Conservation (phyloP, 2,888 invertebrate species). For the Trilocha varians region DNA sequence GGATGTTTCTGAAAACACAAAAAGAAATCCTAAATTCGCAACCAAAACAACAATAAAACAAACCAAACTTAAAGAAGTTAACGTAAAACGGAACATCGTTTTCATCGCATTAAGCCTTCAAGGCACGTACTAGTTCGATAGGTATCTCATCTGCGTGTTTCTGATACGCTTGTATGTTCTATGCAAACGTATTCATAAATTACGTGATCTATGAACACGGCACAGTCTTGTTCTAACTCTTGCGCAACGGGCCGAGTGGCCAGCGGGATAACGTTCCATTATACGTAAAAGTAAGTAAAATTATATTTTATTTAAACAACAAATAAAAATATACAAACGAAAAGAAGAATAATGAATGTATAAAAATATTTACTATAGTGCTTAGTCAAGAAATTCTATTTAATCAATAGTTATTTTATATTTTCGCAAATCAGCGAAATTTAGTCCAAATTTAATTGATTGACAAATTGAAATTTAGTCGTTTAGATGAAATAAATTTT, state of each 20-base stretch:
- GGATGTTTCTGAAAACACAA: too few relatives aligned
- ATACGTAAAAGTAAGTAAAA: background rate
- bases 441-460: too few relatives aligned
- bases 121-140: slow-evolving; percentile 10
- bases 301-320: too few relatives aligned
- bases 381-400: too few relatives aligned
- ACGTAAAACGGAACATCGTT: background rate
- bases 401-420: too few relatives aligned
- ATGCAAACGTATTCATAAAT: slow-evolving; percentile 58
- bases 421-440: too few relatives aligned
- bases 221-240: slow-evolving; percentile 62
- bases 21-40: too few relatives aligned
- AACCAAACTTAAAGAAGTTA: background rate
- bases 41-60: background rate
- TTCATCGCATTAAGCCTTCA: slow-evolving; percentile 9
- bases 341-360: too few relatives aligned
- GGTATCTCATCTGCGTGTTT: slow-evolving; percentile 1
- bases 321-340: too few relatives aligned
- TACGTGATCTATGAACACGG: slow-evolving; percentile 49
- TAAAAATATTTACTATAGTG: too few relatives aligned
- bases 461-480: too few relatives aligned
- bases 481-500: too few relatives aligned
- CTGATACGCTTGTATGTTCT: slow-evolving; percentile 22
- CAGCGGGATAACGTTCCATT: slow-evolving; percentile 12
- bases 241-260: slow-evolving; percentile 57